Evolutionary conservation across 2,797 vertebrate species (phyloP), one percentile per base, ranked within the genome.

Genomic region (Hemibagrus guttatus): DNA sequence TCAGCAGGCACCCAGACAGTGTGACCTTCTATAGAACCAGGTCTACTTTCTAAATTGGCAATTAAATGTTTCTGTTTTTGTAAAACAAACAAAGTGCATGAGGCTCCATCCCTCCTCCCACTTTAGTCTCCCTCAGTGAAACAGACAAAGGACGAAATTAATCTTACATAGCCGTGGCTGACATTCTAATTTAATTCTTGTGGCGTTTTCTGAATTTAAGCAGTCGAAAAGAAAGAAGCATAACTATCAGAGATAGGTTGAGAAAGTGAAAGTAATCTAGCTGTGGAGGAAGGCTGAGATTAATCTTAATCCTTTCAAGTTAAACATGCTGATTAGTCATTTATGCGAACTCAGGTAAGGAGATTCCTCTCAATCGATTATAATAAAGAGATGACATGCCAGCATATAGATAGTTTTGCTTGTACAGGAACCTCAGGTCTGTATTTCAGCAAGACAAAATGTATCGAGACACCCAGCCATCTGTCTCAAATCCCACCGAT

Each of bases 31-130:
- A 79, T 35, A 58, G 31, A 79, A 79, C 28, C 9, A 23, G 31
- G 75, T 79, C 75, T 39, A 58, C 28, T 5, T 58, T 58, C 75
- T 5, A 79, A 79, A 79, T 79, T 79, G 54, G 75, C 75, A 28
- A 59, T 58, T 79, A 79, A 58, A 58, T 79, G 28, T 19, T 79
- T 52, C 28, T 31, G 74, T 54, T 76, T 54, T 76, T 75, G 49
- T 76, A 46, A 52, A 75, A 19, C 11, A 58, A 4, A 58, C 12
- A 49, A 39, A 21, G 31, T 79, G 11, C 19, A 59, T 58, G 54
- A 28, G 28, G 9, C 19, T 78, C 54, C 11, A 35, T 58, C 28
- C 54, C 8, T 58, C 54, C 75, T 79, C 75, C 75, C 7, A 58
- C 4, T 78, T 78, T 21, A 58, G 28, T 58, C 52, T 11, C n/a